Evolutionary conservation across 2,113 vertebrate species (phyloP), one percentile per base, ranked within the genome.

Genomic region (Xyrauchen texanus): DNA sequence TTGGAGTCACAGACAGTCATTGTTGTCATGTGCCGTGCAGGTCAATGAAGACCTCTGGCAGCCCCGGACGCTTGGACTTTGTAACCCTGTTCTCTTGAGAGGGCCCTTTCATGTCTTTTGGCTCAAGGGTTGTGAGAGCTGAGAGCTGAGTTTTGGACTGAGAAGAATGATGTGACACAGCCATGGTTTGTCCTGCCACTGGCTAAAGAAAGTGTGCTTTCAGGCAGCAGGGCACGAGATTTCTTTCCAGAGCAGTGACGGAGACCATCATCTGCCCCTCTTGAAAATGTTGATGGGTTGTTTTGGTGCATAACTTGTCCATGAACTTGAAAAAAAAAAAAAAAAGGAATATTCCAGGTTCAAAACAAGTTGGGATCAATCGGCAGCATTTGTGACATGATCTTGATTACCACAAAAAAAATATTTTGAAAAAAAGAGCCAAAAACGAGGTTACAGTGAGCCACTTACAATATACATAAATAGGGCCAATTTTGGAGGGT

Each of bases 31-130:
- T 79, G 76, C 61, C 49, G 0, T 12, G 71, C 71, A 55, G 80
- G 80, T 79, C 76, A 84, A 82, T 82, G 80, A 77, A 79, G 76
- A 70, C 71, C 71, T 84, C 62, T 67, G 69, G 63, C 64, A 63
- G 55, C 46, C 66, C 71, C 53, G 76, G 76, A 16, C 47, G 51
- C 71, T 76, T 74, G 53, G 71, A 84, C 79, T 67, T 65, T 55
- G 76, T 81, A 77, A 84, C 69, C 79, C 79, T 65, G 82, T 60
- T 61, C 69, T 60, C 77, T 78, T 81, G 67, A 61, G 71, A 79
- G 51, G 74, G 76, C 12, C 57, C 58, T 63, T 68, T 84, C 75
- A 84, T 81, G 78, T 65, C 52, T 52, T 15, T 66, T 79, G 78
- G 61, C 77, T 79, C 47, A 45, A 51, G 77, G 60, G 60, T 45